Conservation (phyloP, 2,113 vertebrate species). For the Neotoma lepida region DNA sequence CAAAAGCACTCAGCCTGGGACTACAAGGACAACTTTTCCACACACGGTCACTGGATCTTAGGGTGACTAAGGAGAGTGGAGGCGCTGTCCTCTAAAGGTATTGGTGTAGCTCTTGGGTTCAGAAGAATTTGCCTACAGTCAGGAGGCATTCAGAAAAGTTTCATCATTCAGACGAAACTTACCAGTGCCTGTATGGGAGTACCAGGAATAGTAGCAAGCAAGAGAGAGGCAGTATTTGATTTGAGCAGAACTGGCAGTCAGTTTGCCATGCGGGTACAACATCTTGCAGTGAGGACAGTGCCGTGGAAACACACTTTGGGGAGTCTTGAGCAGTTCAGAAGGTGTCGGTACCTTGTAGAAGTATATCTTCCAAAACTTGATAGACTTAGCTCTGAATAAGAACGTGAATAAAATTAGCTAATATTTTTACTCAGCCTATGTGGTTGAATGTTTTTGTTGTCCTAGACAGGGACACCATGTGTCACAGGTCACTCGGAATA, state of each 20-base stretch:
- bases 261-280: neutral
- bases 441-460: conserved; percentile 66
- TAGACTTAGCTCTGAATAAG: conserved; percentile 5
- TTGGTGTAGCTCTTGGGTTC: neutral
- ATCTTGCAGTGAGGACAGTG: neutral
- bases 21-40: neutral
- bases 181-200: neutral
- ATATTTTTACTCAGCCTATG: conserved; percentile 53
- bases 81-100: neutral
- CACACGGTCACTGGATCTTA: neutral
- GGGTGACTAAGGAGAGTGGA: neutral
- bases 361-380: conserved; percentile 9
- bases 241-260: conserved; percentile 8
- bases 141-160: conserved; percentile 33
- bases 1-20: neutral
- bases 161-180: neutral
- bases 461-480: conserved; percentile 51
- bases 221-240: neutral
- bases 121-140: neutral
- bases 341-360: neutral
- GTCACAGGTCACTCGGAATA: conserved; percentile 70
- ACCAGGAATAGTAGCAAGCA: neutral
- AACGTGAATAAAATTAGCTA: conserved; percentile 57
- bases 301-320: neutral
- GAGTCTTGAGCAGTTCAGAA: neutral